These are phyloP conservation scores for Macrochelys suwanniensis DNA, from an alignment of 2,797 vertebrate genomes.

Conservation along the genomic window DNA sequence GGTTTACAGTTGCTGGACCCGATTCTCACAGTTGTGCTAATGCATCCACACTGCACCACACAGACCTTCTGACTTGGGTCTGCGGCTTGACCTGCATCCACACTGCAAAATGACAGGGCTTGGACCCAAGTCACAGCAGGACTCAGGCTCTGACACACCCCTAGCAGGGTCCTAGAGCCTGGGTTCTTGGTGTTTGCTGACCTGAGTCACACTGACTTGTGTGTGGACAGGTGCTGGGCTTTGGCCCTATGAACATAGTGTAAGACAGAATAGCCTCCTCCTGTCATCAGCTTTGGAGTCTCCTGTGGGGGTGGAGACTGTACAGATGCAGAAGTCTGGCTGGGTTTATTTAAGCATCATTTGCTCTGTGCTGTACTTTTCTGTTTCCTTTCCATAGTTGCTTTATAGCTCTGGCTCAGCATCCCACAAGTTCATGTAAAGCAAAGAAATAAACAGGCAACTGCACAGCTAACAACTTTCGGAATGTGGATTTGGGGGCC, in stretches of 20 bases:
- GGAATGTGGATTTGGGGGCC: background rate
- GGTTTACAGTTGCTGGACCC: no score
- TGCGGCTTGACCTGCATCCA: no score
- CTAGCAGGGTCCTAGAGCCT: no score
- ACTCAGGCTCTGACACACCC: no score
- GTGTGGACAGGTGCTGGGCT: no score
- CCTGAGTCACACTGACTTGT: no score
- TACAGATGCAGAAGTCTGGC: background rate
- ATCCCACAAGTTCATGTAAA: conserved; percentile 59
- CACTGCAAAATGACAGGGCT: no score
- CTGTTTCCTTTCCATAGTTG: conserved; percentile 11
- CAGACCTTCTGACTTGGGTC: no score
- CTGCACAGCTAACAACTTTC: conserved; percentile 10
- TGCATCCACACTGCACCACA: no score
- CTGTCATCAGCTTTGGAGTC: background rate
- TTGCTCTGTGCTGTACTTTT: conserved; percentile 13
- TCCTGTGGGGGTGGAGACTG: background rate
- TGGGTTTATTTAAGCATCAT: background rate
- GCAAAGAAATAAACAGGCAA: conserved; percentile 45
- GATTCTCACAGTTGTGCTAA: no score
- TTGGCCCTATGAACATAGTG: background rate
- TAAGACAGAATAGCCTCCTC: background rate
- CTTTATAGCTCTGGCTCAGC: conserved; percentile 29
- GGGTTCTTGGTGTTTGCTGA: no score
- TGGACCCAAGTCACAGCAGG: no score